phyloP scores from a whole-genome alignment of 1,140 invertebrate genomes.

The Drosophila littoralis region DNA sequence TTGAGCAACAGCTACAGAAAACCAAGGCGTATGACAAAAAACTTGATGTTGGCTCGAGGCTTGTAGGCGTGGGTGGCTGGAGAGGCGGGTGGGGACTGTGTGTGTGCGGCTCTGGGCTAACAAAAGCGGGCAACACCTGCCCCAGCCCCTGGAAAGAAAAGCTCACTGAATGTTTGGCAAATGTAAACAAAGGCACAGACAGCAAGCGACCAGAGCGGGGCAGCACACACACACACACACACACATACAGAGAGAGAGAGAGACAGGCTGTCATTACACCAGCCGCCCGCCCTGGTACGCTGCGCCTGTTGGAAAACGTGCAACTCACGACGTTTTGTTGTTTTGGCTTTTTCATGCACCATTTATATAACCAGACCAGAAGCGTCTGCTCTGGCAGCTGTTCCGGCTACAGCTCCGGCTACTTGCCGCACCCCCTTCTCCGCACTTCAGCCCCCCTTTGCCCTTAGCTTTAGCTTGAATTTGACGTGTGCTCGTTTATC shows the following conservation, averaged over 20 bases:
- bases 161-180: slow-evolving; percentile 61
- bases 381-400: slow-evolving; percentile 61
- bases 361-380: slow-evolving; percentile 71
- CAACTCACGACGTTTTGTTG: slow-evolving; percentile 79
- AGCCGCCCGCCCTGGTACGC: neutral
- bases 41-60: neutral
- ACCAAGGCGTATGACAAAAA: slow-evolving; percentile 28
- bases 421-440: neutral
- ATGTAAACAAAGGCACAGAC: slow-evolving; percentile 71
- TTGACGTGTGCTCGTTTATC: slow-evolving; percentile 84
- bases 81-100: neutral
- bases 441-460: neutral
- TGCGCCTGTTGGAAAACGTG: slow-evolving; percentile 49
- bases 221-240: slow-evolving; percentile 19
- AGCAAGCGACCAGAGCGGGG: slow-evolving; percentile 12
- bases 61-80: neutral
- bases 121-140: slow-evolving; percentile 27
- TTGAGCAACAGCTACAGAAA: slow-evolving; percentile 53
- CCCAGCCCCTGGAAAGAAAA: neutral
- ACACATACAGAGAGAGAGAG: neutral
- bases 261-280: slow-evolving; percentile 22
- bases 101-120: slow-evolving; percentile 18
- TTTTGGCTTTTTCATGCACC: slow-evolving; percentile 82
- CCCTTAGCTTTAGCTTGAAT: slow-evolving; percentile 51
- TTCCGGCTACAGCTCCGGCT: slow-evolving; percentile 38